These are phyloP conservation scores for Amiota communis DNA, from an alignment of 2,888 invertebrate genomes.

Conservation along the genomic window DNA sequence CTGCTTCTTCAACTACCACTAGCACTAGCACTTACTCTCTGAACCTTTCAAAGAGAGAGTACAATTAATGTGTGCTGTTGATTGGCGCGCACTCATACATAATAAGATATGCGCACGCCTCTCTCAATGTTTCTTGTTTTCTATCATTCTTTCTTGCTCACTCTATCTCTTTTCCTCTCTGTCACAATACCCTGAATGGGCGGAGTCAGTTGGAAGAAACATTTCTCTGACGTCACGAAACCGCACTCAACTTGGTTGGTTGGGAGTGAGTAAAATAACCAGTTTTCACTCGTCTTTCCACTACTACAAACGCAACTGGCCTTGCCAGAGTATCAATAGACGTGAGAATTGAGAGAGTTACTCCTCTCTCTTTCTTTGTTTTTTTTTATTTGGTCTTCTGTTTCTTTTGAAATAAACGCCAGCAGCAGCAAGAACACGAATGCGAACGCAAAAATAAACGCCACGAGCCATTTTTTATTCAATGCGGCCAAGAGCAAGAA, in stretches of 20 bases:
- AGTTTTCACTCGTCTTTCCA: too few species aligned
- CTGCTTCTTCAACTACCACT: too few species aligned
- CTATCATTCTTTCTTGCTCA: too few species aligned
- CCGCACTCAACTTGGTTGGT: slow-evolving; percentile 39
- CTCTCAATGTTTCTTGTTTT: slow-evolving; percentile 25
- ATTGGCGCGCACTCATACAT: slow-evolving; percentile 47
- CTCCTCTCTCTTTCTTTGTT: background rate
- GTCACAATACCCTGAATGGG: too few species aligned
- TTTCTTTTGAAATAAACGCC: slow-evolving; percentile 18
- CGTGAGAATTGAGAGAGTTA: background rate
- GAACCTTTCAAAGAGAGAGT: too few species aligned
- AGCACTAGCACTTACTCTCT: too few species aligned
- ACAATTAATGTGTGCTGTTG: slow-evolving; percentile 34
- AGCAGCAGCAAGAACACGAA: slow-evolving; percentile 23
- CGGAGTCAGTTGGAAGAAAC: slow-evolving; percentile 23
- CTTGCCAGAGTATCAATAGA: too few species aligned
- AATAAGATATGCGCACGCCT: slow-evolving; percentile 46
- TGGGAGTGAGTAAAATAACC: slow-evolving; percentile 39
- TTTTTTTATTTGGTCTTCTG: background rate
- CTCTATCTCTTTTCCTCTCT: too few species aligned
- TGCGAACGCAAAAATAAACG: slow-evolving; percentile 27
- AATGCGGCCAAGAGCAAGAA: slow-evolving; percentile 33
- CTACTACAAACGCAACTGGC: too few species aligned
- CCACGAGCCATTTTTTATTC: slow-evolving; percentile 57
- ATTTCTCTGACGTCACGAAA: slow-evolving; percentile 60